Evolutionary conservation across 2,113 vertebrate genomes (phyloP).

Genomic region (cattle (Bos taurus)): DNA sequence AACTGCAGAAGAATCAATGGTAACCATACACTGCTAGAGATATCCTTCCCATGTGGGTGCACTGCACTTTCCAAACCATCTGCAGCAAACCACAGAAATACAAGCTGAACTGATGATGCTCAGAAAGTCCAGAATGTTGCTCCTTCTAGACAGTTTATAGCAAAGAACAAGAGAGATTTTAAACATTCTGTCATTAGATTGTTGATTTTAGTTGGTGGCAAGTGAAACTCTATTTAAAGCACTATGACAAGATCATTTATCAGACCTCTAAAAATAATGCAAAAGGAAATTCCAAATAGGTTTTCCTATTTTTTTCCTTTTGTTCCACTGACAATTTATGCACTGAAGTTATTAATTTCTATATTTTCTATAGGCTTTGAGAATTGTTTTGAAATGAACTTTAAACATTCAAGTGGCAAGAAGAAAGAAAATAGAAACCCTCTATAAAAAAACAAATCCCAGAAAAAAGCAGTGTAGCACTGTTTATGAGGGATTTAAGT

Average conservation of each 20-base stretch:
- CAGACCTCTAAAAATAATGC: constrained; percentile 42
- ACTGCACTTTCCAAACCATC: not conserved
- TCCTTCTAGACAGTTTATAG: not conserved
- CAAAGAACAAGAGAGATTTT: constrained; percentile 14
- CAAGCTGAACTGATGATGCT: not conserved
- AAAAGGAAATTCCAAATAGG: constrained; percentile 9
- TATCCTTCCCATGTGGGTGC: not conserved
- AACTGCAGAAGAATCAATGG: not conserved
- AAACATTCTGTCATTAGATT: constrained; percentile 49
- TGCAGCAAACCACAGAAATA: not conserved
- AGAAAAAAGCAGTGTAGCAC: not conserved
- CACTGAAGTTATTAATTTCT: constrained; percentile 18
- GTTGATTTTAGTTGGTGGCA: constrained; percentile 56
- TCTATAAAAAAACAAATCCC: not conserved
- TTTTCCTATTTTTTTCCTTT: not conserved
- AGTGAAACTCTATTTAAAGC: constrained; percentile 45
- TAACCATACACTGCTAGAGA: not conserved
- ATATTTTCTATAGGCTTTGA: not conserved
- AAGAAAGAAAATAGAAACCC: not conserved
- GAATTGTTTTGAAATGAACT: constrained; percentile 34
- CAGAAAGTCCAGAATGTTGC: not conserved
- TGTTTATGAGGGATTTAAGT: not conserved
- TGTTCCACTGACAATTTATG: not conserved
- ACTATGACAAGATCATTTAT: constrained; percentile 1
- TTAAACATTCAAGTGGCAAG: not conserved